Conservation (phyloP, 2,888 invertebrate species). For the Mimumesa dahlbomi region DNA sequence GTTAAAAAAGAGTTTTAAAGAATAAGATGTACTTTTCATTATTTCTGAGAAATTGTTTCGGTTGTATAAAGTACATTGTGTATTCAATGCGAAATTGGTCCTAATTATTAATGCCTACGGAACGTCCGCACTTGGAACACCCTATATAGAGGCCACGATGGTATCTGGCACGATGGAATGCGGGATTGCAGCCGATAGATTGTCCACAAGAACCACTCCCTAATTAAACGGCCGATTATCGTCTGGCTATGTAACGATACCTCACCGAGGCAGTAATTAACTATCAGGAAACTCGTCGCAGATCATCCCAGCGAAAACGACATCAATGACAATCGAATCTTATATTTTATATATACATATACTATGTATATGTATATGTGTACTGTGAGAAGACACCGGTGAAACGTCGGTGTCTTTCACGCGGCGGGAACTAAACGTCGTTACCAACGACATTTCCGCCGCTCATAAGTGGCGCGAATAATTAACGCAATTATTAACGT, state of each 20-base stretch:
- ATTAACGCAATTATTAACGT: conserved; percentile 33
- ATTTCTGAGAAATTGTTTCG: too few species aligned
- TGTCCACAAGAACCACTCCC: conserved; percentile 61
- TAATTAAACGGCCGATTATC: conserved; percentile 64
- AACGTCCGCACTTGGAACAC: conserved; percentile 18
- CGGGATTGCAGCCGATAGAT: conserved; percentile 53
- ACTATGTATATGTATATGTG: too few species aligned
- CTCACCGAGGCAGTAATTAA: conserved; percentile 47
- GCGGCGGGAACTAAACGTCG: not conserved
- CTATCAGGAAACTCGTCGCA: conserved; percentile 16
- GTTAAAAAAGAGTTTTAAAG: too few species aligned
- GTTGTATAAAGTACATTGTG: too few species aligned
- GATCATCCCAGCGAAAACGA: too few species aligned
- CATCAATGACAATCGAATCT: too few species aligned
- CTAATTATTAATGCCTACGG: conserved; percentile 40
- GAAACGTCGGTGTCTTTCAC: not conserved
- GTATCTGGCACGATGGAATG: conserved; percentile 57
- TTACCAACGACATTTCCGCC: conserved; percentile 4
- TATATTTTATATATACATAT: too few species aligned
- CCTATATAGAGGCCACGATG: conserved; percentile 25
- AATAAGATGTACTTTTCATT: too few species aligned
- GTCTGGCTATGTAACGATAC: conserved; percentile 38
- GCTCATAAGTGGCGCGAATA: conserved; percentile 18
- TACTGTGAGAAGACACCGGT: not conserved
- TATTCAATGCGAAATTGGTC: conserved; percentile 30